Percentiles rank a stretch among this genome's conserved stretches.
These are phyloP conservation scores for Phylloscopus trochilus DNA, from an alignment of 2,113 vertebrate species.

Conservation along the genomic window DNA sequence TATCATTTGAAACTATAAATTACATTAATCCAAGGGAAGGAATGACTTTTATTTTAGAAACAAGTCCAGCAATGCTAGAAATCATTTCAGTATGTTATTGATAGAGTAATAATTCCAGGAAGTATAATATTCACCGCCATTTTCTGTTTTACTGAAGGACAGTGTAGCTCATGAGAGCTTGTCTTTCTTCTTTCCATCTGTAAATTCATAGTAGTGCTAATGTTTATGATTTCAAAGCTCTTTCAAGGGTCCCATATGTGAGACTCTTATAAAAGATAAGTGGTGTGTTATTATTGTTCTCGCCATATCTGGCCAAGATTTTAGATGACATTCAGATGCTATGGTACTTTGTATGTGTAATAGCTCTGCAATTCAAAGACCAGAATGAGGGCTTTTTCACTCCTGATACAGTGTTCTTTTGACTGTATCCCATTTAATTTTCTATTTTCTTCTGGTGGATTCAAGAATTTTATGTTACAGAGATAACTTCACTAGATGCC, in stretches of 20 bases:
- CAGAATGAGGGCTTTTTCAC: neutral
- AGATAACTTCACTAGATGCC: neutral
- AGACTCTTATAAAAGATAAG: neutral
- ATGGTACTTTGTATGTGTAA: neutral
- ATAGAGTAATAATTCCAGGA: neutral
- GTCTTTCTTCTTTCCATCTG: neutral
- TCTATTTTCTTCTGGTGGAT: neutral
- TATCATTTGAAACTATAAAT: neutral
- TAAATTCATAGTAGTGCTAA: neutral
- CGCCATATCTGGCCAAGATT: neutral
- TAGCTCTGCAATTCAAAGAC: neutral
- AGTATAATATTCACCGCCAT: neutral
- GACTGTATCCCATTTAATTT: neutral
- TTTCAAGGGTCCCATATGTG: neutral
- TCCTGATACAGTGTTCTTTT: neutral
- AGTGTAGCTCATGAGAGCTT: rapidly evolving
- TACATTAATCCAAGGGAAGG: neutral
- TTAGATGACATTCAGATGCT: neutral
- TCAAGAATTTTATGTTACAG: neutral
- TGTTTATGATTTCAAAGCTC: neutral
- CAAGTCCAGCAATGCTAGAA: neutral
- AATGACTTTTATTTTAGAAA: neutral
- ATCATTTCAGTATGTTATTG: neutral
- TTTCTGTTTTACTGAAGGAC: neutral
- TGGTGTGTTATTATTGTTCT: neutral